Conservation (phyloP, 2,888 invertebrate genomes). For the Thymelicus acteon region DNA sequence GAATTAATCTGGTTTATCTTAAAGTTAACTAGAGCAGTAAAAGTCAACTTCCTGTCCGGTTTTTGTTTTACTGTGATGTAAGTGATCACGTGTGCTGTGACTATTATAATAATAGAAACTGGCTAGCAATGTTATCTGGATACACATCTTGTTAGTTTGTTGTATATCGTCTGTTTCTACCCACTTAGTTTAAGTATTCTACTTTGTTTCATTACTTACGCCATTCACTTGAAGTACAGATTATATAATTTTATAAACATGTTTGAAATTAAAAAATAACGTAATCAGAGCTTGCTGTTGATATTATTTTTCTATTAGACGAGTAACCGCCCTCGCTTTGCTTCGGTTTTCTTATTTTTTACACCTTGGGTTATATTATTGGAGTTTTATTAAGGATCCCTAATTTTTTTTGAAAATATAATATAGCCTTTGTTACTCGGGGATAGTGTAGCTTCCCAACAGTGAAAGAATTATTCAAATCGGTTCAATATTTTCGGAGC, state of each 20-base stretch:
- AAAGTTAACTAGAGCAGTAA: slow-evolving; percentile 18
- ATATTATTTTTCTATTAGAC: neutral
- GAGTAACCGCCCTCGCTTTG: no score
- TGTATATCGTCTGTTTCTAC: slow-evolving; percentile 53
- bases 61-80: slow-evolving; percentile 22
- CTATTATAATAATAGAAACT: slow-evolving; percentile 59
- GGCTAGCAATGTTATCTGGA: slow-evolving; percentile 64
- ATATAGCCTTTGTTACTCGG: no score
- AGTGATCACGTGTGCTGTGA: slow-evolving; percentile 29
- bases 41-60: slow-evolving; percentile 37
- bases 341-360: no score
- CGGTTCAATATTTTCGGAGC: no score
- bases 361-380: no score
- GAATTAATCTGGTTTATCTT: neutral
- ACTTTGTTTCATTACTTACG: slow-evolving; percentile 43
- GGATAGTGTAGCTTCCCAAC: no score
- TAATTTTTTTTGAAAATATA: no score
- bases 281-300: neutral
- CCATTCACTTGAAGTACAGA: no score
- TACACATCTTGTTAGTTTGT: slow-evolving; percentile 60
- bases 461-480: no score
- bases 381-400: no score
- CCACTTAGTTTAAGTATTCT: slow-evolving; percentile 54
- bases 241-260: no score
- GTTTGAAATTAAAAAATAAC: no score